Base-by-base conservation (phyloP, 1,140 invertebrate genomes). In the Camponotus vicinus region DNA sequence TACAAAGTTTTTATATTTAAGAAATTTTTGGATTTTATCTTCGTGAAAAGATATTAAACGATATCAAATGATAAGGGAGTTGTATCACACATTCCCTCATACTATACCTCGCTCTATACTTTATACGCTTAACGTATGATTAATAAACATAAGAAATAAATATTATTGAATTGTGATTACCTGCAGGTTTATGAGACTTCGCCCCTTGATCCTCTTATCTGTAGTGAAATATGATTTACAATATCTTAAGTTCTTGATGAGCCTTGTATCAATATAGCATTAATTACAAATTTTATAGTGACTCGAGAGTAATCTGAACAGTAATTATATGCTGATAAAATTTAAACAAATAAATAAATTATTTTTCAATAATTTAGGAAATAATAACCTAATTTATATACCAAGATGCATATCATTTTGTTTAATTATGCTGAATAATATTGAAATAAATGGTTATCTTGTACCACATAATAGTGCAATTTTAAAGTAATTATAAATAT, bases 111-210 rank as follows among this genome's bases (percentile, higher is more conserved):
- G 66, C 66, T 57, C 66, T 80, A 27, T 80, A 80, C 66, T 80
- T 57, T 71, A 34, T 70, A 70, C 6, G n/a, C 49, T 55, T 79
- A 52, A 32, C 6, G 7, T 49, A 21, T 57, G 3, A 82, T 71
- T 61, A 21, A 73, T 37, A 82, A 82, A 59, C 45, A 55, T 82
- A 73, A 40, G 18, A 82, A 82, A 82, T 82, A 82, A 82, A 82
- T 42, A 13, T 80, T 70, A 57, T 45, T 45, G 40, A 82, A 40
- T 18, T 59, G 40, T 61, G 18, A 73, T 71, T 73, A 6, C 8
- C 40, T 34, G 15, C 13, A 32, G 13, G 1, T 71, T 71, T 42
- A 18, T 15, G 21, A 79, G 34, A 55, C 34, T 21, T 70, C 13
- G 32, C 27, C 2, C 59, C 15, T 32, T 40, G 15, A 42, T n/a